Conservation (phyloP, 2,888 invertebrate genomes). For the Catonia carolina region DNA sequence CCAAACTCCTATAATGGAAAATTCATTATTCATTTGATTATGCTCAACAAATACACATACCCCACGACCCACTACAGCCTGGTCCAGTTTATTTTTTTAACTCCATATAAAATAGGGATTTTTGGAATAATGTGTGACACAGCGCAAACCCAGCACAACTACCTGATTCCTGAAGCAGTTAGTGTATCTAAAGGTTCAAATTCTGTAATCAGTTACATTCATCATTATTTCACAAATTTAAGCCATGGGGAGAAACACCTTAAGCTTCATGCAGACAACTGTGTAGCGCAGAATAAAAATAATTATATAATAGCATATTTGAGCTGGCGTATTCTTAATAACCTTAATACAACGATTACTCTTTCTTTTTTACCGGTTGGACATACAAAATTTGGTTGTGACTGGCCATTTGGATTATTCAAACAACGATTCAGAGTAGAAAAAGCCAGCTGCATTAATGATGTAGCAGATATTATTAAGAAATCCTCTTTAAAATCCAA, state of each 20-base stretch:
- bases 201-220: constrained; percentile 17
- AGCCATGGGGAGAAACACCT: constrained; percentile 13
- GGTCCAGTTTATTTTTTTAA: too few relatives aligned
- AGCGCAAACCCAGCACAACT: constrained; percentile 10
- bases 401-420: constrained; percentile 14
- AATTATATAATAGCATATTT: constrained; percentile 16
- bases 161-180: constrained; percentile 20
- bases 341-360: not conserved
- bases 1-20: too few relatives aligned
- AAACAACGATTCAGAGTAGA: constrained; percentile 6
- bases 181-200: constrained; percentile 18
- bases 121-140: constrained; percentile 25
- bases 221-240: constrained; percentile 6
- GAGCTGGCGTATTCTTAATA: not conserved
- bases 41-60: too few relatives aligned
- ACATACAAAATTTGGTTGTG: constrained; percentile 18
- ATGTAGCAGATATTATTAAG: not conserved
- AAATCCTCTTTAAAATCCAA: not conserved
- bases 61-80: too few relatives aligned
- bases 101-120: constrained; percentile 18
- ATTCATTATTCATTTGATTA: too few relatives aligned
- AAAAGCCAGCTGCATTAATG: not conserved
- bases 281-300: constrained; percentile 27
- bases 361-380: constrained; percentile 16
- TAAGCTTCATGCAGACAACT: constrained; percentile 22